Evolutionary conservation across 2,113 vertebrate species (phyloP).

Genomic region (Bos indicus): DNA sequence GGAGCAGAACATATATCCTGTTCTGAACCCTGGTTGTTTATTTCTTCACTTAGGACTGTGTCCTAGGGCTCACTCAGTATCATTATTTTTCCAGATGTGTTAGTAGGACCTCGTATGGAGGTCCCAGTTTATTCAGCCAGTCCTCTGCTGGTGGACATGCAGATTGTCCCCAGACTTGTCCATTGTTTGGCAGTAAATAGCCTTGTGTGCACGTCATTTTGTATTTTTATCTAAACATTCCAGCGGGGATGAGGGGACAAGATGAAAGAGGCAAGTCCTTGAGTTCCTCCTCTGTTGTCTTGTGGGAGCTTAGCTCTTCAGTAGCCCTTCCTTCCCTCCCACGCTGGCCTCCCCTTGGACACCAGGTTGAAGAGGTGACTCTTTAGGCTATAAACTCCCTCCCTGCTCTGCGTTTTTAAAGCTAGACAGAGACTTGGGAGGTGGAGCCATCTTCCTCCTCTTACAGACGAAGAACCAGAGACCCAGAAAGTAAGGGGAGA

Average conservation of each 20-base stretch:
- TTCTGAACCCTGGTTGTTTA: background rate
- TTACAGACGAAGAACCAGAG: background rate
- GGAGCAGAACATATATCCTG: background rate
- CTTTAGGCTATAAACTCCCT: background rate
- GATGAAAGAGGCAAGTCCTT: background rate
- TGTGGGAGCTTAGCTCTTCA: background rate
- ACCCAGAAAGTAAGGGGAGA: background rate
- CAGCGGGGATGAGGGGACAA: background rate
- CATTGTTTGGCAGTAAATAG: background rate
- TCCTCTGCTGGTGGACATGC: background rate
- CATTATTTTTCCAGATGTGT: background rate
- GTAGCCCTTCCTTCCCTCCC: background rate
- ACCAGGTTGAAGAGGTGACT: background rate
- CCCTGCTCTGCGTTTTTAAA: background rate
- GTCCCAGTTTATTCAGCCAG: background rate
- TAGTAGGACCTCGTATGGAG: rapidly evolving
- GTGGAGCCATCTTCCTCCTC: background rate
- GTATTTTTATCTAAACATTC: background rate
- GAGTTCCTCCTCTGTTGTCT: background rate
- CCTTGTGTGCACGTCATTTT: background rate
- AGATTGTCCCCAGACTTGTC: background rate
- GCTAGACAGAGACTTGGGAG: background rate
- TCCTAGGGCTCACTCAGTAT: background rate
- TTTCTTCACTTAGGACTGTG: background rate
- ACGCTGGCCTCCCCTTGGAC: background rate